These are phyloP conservation scores for Cephonodes hylas DNA, from an alignment of 2,888 invertebrate genomes.

Conservation along the genomic window DNA sequence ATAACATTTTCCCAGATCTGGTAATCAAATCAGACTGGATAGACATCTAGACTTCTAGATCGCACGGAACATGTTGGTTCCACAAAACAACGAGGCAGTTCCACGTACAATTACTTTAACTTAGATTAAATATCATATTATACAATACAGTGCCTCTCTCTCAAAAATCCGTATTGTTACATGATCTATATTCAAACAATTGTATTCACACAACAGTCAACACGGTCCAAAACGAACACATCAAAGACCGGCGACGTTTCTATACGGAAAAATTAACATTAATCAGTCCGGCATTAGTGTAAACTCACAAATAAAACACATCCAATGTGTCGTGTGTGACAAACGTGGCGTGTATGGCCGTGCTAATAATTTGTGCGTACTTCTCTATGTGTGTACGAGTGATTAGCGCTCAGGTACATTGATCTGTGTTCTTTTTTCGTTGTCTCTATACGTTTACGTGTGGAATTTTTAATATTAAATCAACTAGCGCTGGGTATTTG, in stretches of 20 bases:
- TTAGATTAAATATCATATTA: too few relatives aligned
- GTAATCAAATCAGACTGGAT: too few relatives aligned
- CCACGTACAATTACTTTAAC: too few relatives aligned
- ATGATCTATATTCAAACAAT: too few relatives aligned
- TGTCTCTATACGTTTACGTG: slow-evolving; percentile 35
- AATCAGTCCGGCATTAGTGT: neutral
- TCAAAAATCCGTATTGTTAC: too few relatives aligned
- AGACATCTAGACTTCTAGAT: too few relatives aligned
- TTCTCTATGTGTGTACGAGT: slow-evolving; percentile 25
- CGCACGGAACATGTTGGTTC: too few relatives aligned
- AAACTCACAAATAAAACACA: slow-evolving; percentile 12
- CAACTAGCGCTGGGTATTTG: neutral
- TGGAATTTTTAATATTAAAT: neutral
- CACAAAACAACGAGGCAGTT: too few relatives aligned
- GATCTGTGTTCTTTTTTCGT: slow-evolving; percentile 39
- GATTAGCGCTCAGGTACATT: slow-evolving; percentile 35
- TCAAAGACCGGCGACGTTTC: neutral
- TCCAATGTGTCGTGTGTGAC: slow-evolving; percentile 5
- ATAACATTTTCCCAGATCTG: too few relatives aligned
- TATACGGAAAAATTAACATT: neutral
- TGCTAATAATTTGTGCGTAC: slow-evolving; percentile 17
- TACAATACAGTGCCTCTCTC: too few relatives aligned
- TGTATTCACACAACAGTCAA: too few relatives aligned
- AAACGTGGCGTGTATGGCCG: slow-evolving; percentile 15
- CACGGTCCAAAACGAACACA: neutral